A percentile compares a stretch with the other conserved stretches of the same genome.
Conservation (phyloP, 2,797 vertebrate genomes). For the Trachops cirrhosus region DNA sequence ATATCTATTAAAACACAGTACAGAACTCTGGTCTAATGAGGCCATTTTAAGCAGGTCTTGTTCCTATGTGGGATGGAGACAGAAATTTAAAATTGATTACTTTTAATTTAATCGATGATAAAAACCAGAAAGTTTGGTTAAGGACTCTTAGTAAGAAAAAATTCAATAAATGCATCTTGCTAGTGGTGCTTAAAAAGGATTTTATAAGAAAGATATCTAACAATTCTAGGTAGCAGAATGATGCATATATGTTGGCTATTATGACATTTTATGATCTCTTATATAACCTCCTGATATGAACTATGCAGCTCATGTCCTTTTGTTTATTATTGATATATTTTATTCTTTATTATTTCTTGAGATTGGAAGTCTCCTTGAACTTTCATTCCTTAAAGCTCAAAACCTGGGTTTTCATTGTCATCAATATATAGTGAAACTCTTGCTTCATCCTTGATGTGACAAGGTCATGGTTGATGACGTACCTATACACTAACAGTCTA, state of each 20-base stretch:
- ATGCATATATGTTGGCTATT: neutral
- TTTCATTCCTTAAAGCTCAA: neutral
- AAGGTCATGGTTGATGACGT: neutral
- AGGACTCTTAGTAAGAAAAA: slow-evolving; percentile 32
- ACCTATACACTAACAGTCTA: neutral
- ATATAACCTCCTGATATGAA: neutral
- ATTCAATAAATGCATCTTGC: slow-evolving; percentile 39
- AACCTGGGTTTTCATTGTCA: neutral
- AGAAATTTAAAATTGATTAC: slow-evolving; percentile 67
- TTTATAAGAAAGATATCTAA: neutral
- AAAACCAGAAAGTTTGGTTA: slow-evolving; percentile 23
- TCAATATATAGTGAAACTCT: neutral
- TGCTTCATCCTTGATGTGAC: neutral
- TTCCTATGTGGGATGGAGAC: slow-evolving; percentile 52
- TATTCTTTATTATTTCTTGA: slow-evolving; percentile 7
- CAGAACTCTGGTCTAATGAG: slow-evolving; percentile 68
- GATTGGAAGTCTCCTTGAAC: neutral
- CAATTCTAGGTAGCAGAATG: neutral
- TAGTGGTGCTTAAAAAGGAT: slow-evolving; percentile 40
- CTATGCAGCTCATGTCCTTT: neutral
- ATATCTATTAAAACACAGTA: slow-evolving; percentile 72
- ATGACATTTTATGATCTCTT: slow-evolving; percentile 22
- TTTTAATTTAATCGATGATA: slow-evolving; percentile 58
- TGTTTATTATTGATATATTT: neutral
- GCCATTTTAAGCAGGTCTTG: slow-evolving; percentile 72